phyloP scores from a whole-genome alignment of 2,888 invertebrate genomes.

The Meloe dianella region DNA sequence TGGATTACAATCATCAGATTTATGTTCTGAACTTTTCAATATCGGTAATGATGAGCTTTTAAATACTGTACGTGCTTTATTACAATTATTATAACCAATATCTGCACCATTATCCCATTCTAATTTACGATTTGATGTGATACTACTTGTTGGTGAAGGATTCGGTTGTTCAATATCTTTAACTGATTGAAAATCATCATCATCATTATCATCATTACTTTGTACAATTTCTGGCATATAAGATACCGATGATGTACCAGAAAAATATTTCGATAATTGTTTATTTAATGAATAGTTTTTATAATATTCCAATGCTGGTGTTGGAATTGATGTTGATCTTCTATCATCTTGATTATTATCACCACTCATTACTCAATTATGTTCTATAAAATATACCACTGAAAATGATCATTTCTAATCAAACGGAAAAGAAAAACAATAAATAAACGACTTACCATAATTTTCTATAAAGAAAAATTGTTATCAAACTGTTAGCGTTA shows the following conservation, averaged over 20 bases:
- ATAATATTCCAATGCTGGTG: constrained; percentile 68
- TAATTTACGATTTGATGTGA: constrained; percentile 74
- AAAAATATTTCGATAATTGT: constrained; percentile 73
- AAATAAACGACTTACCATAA: not conserved
- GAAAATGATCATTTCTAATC: not conserved
- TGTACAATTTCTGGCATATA: constrained; percentile 41
- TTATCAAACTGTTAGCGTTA: constrained; percentile 2
- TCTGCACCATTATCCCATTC: constrained; percentile 91
- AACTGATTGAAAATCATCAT: constrained; percentile 19
- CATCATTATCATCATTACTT: constrained; percentile 32
- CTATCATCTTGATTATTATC: constrained; percentile 36
- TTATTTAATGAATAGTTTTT: constrained; percentile 71
- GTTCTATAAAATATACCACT: not conserved
- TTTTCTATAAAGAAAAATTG: not conserved
- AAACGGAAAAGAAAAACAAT: not conserved
- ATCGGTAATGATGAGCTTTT: constrained; percentile 54
- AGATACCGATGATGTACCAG: constrained; percentile 48
- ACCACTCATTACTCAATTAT: constrained; percentile 24
- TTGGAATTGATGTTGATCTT: constrained; percentile 42
- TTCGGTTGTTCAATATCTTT: constrained; percentile 25
- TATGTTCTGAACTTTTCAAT: constrained; percentile 26
- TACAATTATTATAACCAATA: constrained; percentile 70
- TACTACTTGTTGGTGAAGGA: constrained; percentile 74
- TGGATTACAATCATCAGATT: constrained; percentile 8
- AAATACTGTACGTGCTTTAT: constrained; percentile 53